phyloP scores from a whole-genome alignment of 2,888 invertebrate genomes.

The Phymatocera aterrima region DNA sequence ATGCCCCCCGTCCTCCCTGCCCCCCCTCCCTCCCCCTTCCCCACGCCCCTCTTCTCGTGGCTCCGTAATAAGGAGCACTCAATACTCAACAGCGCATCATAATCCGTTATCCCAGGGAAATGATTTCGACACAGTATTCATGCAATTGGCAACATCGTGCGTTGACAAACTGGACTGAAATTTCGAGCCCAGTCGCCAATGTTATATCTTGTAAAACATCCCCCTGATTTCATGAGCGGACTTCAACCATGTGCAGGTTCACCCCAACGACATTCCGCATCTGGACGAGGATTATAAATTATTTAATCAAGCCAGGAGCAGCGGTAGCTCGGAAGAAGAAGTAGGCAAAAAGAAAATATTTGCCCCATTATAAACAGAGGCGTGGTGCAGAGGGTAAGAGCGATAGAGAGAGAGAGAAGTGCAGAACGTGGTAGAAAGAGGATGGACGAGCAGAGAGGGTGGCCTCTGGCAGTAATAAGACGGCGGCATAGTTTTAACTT shows the following conservation, averaged over 20 bases:
- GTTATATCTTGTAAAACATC: neutral
- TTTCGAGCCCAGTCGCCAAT: neutral
- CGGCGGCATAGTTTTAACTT: constrained; percentile 75
- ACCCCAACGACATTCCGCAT: constrained; percentile 64
- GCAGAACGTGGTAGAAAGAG: constrained; percentile 30
- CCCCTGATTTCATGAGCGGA: constrained; percentile 55
- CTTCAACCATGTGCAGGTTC: constrained; percentile 19
- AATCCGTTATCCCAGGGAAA: neutral
- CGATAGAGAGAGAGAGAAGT: constrained; percentile 48
- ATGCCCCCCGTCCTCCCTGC: constrained; percentile 51
- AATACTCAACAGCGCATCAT: neutral
- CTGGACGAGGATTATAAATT: constrained; percentile 69
- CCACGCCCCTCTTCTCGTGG: too few species aligned
- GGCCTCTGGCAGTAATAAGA: constrained; percentile 74
- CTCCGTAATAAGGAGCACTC: constrained; percentile 14
- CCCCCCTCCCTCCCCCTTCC: constrained; percentile 2
- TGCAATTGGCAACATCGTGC: too few species aligned
- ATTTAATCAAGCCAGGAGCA: constrained; percentile 69
- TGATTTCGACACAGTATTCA: neutral
- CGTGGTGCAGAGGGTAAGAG: constrained; percentile 48
- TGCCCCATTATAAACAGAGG: constrained; percentile 65
- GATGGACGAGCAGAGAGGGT: constrained; percentile 57
- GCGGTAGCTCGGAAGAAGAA: constrained; percentile 47
- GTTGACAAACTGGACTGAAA: too few species aligned
- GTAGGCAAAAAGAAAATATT: constrained; percentile 71